Percentiles rank a stretch among this genome's conserved stretches.
Evolutionary conservation across 92 coral and sea anemone species (phyloP).

Genomic region (Parazoanthus darwini): DNA sequence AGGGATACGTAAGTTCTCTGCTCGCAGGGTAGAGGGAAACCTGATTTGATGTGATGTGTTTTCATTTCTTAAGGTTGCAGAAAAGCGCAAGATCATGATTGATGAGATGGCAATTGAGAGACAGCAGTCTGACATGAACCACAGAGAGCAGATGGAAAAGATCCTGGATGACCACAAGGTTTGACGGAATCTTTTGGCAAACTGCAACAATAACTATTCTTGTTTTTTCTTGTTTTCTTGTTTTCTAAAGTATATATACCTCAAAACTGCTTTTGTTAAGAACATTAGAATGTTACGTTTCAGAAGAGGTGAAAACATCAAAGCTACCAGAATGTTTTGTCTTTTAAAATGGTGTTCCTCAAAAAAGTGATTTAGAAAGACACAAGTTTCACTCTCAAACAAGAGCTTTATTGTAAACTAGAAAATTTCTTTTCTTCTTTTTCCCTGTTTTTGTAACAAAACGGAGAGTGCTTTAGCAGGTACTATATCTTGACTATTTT

Average conservation of each 20-base stretch:
- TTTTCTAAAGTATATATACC: too few relatives aligned
- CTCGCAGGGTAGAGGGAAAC: neutral
- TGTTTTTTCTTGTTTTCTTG: too few relatives aligned
- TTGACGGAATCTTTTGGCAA: neutral
- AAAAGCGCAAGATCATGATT: slow-evolving; percentile 81
- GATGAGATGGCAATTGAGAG: slow-evolving; percentile 94
- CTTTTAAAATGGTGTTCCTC: too few relatives aligned
- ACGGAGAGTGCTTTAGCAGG: neutral
- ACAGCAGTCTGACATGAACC: slow-evolving; percentile 73
- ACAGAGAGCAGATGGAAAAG: slow-evolving; percentile 80
- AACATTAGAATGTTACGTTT: too few relatives aligned
- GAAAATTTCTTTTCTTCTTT: too few relatives aligned
- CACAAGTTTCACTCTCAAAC: neutral
- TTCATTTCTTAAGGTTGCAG: slow-evolving; percentile 72
- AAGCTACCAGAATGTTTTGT: too few relatives aligned
- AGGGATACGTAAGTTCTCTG: neutral
- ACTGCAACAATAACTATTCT: too few relatives aligned
- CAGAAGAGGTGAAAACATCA: too few relatives aligned
- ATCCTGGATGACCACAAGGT: slow-evolving; percentile 92
- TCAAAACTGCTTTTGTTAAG: too few relatives aligned
- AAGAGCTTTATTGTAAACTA: too few relatives aligned
- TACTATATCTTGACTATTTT: too few relatives aligned
- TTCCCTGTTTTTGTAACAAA: neutral
- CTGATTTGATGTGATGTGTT: neutral
- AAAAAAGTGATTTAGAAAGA: too few relatives aligned